phyloP scores from a whole-genome alignment of 1,140 invertebrate species.

The Scaptomyza pallida region DNA sequence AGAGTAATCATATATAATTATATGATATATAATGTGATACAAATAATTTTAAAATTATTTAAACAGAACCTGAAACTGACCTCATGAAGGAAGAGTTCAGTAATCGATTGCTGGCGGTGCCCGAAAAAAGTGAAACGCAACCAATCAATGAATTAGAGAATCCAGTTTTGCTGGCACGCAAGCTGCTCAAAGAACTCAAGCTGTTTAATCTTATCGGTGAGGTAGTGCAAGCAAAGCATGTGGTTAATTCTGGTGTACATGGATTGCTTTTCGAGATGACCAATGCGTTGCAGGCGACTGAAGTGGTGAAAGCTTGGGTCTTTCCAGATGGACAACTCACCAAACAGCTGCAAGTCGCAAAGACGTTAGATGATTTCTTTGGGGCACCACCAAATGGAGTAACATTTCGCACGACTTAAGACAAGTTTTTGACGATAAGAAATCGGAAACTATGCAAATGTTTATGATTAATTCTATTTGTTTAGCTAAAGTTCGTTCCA shows the following conservation, averaged over 20 bases:
- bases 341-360: not conserved
- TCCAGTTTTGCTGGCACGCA: slow-evolving; percentile 5
- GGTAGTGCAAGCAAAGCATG: slow-evolving; percentile 26
- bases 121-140: too few relatives aligned
- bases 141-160: not conserved
- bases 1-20: not conserved
- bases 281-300: slow-evolving; percentile 18
- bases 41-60: too few relatives aligned
- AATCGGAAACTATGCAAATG: too few relatives aligned
- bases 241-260: rapidly evolving
- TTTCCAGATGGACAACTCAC: not conserved
- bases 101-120: slow-evolving; percentile 11
- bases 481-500: too few relatives aligned
- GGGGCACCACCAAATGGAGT: too few relatives aligned
- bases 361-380: slow-evolving; percentile 10
- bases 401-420: too few relatives aligned
- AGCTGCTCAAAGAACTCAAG: slow-evolving; percentile 8
- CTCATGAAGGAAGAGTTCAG: not conserved
- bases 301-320: slow-evolving; percentile 1
- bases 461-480: too few relatives aligned
- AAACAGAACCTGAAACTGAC: too few relatives aligned
- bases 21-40: not conserved
- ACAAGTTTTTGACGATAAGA: too few relatives aligned
- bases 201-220: slow-evolving; percentile 28
- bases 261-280: slow-evolving; percentile 30